phyloP scores from a whole-genome alignment of 2,888 invertebrate species.

The Abrostola triplasia region DNA sequence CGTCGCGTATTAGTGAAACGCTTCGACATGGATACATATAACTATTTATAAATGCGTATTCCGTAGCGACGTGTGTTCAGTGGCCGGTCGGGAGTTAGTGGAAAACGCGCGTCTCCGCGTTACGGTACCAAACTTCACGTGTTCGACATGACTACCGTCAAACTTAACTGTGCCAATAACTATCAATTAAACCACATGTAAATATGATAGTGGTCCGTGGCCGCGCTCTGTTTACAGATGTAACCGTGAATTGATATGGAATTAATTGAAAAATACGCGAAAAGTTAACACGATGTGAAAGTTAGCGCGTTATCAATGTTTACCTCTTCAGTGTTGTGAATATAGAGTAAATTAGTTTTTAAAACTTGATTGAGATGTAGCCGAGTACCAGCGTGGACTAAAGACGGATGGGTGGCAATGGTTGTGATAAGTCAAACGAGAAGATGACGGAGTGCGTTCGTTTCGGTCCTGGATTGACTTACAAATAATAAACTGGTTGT shows the following conservation, averaged over 20 bases:
- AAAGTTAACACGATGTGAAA: constrained; percentile 80
- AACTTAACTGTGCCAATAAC: constrained; percentile 81
- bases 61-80: constrained; percentile 75
- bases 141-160: constrained; percentile 70
- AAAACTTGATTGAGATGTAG: constrained; percentile 69
- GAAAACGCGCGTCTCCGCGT: constrained; percentile 67
- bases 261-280: constrained; percentile 61
- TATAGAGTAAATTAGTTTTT: constrained; percentile 73
- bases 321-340: constrained; percentile 88
- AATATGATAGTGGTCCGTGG: constrained; percentile 64
- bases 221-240: constrained; percentile 64
- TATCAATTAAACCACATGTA: constrained; percentile 68
- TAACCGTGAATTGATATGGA: constrained; percentile 72
- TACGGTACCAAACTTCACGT: constrained; percentile 69
- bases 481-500: constrained; percentile 76
- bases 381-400: constrained; percentile 56
- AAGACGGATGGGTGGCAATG: constrained; percentile 70
- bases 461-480: constrained; percentile 72
- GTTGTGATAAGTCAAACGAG: constrained; percentile 79
- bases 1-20: constrained; percentile 75
- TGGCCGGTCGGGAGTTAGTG: constrained; percentile 70
- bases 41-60: constrained; percentile 84
- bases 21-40: constrained; percentile 73
- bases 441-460: constrained; percentile 60
- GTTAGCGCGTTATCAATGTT: constrained; percentile 77